Percentiles rank a stretch among this genome's conserved stretches.
Evolutionary conservation across 2,797 vertebrate genomes (phyloP).

Genomic region (Oreortyx pictus): DNA sequence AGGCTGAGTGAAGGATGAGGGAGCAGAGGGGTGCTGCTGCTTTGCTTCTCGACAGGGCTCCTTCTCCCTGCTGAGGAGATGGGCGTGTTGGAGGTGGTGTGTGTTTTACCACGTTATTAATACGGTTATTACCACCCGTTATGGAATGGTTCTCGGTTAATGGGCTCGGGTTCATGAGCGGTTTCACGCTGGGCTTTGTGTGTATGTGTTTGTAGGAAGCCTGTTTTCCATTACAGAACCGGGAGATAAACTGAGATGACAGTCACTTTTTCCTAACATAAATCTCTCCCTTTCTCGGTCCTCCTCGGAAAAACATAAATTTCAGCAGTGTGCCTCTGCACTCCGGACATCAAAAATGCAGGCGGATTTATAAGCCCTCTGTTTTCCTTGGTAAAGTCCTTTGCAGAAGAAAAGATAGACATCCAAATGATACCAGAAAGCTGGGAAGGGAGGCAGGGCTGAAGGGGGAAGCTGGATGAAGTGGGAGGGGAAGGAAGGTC

Average conservation of each 20-base stretch:
- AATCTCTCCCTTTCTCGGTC: conserved; percentile 10
- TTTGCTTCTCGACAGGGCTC: neutral
- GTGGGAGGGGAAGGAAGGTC: conserved; percentile 36
- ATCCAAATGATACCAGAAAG: neutral
- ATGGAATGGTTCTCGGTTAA: neutral
- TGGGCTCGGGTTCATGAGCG: accelerated
- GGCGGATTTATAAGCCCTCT: neutral
- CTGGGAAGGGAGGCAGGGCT: neutral
- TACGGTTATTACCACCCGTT: neutral
- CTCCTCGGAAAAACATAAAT: conserved; percentile 35
- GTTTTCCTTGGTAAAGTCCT: neutral
- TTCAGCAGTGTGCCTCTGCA: neutral
- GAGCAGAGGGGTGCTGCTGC: neutral
- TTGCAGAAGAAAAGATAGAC: neutral
- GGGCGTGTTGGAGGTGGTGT: neutral
- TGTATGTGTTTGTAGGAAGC: conserved; percentile 14
- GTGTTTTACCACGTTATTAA: neutral
- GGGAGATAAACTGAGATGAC: conserved; percentile 49
- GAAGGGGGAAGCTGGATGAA: conserved; percentile 4
- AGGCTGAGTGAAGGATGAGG: neutral
- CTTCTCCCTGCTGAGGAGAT: neutral
- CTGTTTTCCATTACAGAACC: conserved; percentile 71
- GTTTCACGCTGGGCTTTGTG: neutral
- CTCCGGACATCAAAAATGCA: neutral
- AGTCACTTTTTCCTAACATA: conserved; percentile 66